Percentiles rank a stretch among this genome's conserved stretches.
Conservation (phyloP, 2,113 vertebrate species). For the Hippocampus zosterae region DNA sequence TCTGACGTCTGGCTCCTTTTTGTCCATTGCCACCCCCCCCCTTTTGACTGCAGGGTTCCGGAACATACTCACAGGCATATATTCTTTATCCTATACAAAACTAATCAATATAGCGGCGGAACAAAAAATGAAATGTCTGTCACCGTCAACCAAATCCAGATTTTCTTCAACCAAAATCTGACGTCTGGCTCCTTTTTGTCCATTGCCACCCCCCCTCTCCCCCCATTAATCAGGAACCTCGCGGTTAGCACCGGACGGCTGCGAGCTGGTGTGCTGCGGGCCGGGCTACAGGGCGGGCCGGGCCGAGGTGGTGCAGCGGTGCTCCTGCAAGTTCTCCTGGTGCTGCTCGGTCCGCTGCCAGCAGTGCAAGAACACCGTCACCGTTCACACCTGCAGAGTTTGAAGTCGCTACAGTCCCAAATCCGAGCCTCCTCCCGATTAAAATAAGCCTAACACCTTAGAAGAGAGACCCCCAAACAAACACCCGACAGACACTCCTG, state of each 20-base stretch:
- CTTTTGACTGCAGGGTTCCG: no score
- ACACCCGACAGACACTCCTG: constrained; percentile 19
- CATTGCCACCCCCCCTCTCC: no score
- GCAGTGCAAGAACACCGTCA: constrained; percentile 72
- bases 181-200: not conserved
- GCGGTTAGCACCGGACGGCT: constrained; percentile 66
- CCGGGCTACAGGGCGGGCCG: constrained; percentile 66
- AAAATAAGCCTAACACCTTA: constrained; percentile 11
- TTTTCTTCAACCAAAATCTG: not conserved
- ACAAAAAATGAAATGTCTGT: no score
- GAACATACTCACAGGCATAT: no score
- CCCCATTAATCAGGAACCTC: constrained; percentile 51
- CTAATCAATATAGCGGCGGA: no score
- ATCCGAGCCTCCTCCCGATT: no score
- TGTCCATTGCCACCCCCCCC: not conserved
- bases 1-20: not conserved
- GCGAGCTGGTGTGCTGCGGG: constrained; percentile 74
- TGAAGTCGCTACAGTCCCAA: constrained; percentile 17
- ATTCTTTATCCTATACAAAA: no score
- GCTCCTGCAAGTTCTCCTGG: constrained; percentile 76
- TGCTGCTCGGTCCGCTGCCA: constrained; percentile 74
- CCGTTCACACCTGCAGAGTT: constrained; percentile 70
- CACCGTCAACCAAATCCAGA: not conserved
- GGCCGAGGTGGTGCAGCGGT: constrained; percentile 69
- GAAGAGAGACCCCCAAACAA: not conserved